Evolutionary conservation across 2,113 vertebrate genomes (phyloP).

Genomic region (Halcyon malimbica): DNA sequence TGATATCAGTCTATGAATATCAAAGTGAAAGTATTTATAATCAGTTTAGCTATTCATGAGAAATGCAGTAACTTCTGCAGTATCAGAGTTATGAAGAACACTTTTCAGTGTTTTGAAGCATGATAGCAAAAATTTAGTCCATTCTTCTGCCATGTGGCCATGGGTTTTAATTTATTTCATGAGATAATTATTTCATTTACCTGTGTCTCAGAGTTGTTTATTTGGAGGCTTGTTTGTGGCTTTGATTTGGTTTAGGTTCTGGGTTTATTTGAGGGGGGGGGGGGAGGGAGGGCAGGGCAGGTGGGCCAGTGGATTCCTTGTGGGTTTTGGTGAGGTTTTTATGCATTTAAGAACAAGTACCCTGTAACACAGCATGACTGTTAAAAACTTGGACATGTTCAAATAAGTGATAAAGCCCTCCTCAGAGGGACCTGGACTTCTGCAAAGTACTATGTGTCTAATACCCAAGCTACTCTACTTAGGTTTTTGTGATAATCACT

Average conservation of each 20-base stretch:
- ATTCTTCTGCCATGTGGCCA: fast-evolving
- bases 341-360: background rate
- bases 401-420: background rate
- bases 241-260: background rate
- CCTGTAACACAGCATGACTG: background rate
- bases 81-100: background rate
- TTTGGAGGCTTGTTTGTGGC: background rate
- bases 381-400: background rate
- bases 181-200: background rate
- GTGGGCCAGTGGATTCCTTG: background rate
- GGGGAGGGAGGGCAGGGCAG: no score
- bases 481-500: background rate
- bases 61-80: background rate
- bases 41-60: constrained; percentile 3
- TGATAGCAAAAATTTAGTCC: background rate
- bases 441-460: background rate
- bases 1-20: constrained; percentile 36
- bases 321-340: fast-evolving
- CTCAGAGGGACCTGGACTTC: background rate
- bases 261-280: background rate
- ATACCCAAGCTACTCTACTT: background rate
- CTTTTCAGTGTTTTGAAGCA: background rate
- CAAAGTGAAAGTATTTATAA: constrained; percentile 49
- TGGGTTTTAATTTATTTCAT: background rate
- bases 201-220: background rate